phyloP scores from a whole-genome alignment of 1,140 invertebrate species.

The Aphis craccivora region DNA sequence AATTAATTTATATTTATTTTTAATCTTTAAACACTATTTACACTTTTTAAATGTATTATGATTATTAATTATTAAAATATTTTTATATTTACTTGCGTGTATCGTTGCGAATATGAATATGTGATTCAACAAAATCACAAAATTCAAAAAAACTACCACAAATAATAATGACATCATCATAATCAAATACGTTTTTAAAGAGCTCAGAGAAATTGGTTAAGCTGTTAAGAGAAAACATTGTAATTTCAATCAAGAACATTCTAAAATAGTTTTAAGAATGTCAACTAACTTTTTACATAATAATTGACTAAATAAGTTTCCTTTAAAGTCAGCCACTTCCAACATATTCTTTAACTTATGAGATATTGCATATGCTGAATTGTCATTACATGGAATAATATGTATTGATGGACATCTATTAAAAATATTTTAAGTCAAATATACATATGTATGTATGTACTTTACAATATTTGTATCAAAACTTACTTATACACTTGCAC shows the following conservation, averaged over 20 bases:
- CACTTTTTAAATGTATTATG: not conserved
- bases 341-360: not conserved
- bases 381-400: not conserved
- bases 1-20: not conserved
- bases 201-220: not conserved
- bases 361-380: not conserved
- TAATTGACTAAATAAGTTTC: not conserved
- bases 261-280: not conserved
- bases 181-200: not conserved
- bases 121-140: not conserved
- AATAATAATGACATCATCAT: not conserved
- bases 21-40: not conserved
- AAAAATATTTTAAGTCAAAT: not conserved
- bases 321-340: not conserved
- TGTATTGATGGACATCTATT: conserved; percentile 36
- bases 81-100: not conserved
- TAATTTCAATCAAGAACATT: not conserved
- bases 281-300: not conserved
- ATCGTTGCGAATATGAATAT: not conserved
- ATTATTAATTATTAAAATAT: not conserved
- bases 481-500: not conserved
- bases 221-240: not conserved
- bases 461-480: not conserved
- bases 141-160: not conserved
- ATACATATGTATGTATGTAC: not conserved